Evolutionary conservation across 2,888 invertebrate species (phyloP), one percentile per base, ranked within the genome.

Genomic region (Apocheima hispidaria): DNA sequence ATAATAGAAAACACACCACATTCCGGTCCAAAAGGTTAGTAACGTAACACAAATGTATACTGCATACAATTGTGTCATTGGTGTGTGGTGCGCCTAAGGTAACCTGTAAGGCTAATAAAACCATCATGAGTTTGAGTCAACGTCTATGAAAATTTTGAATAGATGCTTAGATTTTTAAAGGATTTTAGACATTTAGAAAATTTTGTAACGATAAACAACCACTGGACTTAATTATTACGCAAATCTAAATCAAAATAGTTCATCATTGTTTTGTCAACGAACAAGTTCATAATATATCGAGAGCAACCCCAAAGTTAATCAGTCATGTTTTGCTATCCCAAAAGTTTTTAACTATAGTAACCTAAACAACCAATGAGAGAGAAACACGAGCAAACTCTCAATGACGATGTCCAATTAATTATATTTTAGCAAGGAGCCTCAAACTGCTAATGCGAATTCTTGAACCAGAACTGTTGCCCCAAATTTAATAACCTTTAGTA

Each of bases 311-410:
- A 63, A 65, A 63, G 55, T 65, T 68, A 48, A 55, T 46, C 40
- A 59, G 65, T 63, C 60, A 65, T 68, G 55, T 62, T 67, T 65
- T 68, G 60, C 50, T 52, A 60, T 60, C 55, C 60, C 60, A 30
- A 65, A 65, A 65, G 63, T 65, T 60, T 18, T 10, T n/a, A 35
- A 44, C 46, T 50, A 52, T 63, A 53, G 61, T 60, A 58, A 46
- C 38, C 58, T 52, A 59, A 52, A 59, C 52, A 59, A 59, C 46
- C 52, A 46, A 23, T 44, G 44, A 21, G n/a, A 28, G 44, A 28
- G 16, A 30, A 18, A 46, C 46, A 18, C 46, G 18, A 33, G 30
- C 12, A 16, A 43, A 43, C 43, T 36, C 43, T 30, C 30, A 55
- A 40, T 41, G 26, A 43, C 35, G 41, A 57, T 41, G 23, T 33